A percentile compares a stretch with the other conserved stretches of the same genome.
phyloP scores from a whole-genome alignment of 1,140 invertebrate genomes.

The Heliconius hermathena region DNA sequence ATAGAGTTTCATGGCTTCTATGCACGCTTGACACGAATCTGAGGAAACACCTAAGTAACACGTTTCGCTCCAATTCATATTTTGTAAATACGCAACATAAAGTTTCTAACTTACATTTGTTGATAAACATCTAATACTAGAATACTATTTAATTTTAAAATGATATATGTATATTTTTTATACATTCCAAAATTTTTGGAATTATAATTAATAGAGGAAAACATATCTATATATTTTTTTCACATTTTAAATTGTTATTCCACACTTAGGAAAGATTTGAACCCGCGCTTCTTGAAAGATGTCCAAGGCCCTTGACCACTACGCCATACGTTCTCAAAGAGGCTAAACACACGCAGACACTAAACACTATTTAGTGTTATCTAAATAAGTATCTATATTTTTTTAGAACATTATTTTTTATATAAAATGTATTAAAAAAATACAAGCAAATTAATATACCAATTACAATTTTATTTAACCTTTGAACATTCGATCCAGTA shows the following conservation, averaged over 20 bases:
- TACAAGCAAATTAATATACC: background rate
- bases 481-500: background rate
- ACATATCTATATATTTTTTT: no score
- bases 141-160: background rate
- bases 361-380: no score
- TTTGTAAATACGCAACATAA: slow-evolving; percentile 27
- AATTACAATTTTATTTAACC: slow-evolving; percentile 10
- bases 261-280: no score
- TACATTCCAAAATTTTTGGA: no score
- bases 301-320: no score
- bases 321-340: no score
- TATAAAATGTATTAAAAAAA: background rate
- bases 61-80: slow-evolving; percentile 38
- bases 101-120: slow-evolving; percentile 7
- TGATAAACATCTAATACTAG: background rate
- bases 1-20: slow-evolving; percentile 1
- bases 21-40: slow-evolving; percentile 29
- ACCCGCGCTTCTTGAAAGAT: no score
- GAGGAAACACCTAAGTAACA: slow-evolving; percentile 36
- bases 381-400: no score
- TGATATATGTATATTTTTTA: no score
- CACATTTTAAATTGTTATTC: no score
- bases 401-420: background rate
- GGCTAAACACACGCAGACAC: no score
- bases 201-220: no score